Evolutionary conservation across 2,888 invertebrate species (phyloP).

Genomic region (Chrysodeixis includens): DNA sequence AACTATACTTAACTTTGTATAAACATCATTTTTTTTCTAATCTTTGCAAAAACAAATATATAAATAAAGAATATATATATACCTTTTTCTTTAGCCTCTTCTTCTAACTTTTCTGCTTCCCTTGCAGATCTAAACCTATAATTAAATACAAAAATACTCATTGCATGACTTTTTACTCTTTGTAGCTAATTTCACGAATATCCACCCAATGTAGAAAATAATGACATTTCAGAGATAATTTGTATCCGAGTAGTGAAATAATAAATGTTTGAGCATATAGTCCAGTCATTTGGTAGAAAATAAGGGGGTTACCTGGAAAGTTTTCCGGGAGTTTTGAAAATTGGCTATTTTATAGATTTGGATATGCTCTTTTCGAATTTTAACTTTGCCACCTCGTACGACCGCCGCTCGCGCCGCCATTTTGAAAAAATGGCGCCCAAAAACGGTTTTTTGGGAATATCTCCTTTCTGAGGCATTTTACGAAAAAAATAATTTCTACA

Average conservation of each 20-base stretch:
- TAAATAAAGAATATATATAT: constrained; percentile 21
- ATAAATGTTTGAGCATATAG: not conserved
- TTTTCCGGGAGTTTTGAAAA: no score
- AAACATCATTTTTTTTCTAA: not conserved
- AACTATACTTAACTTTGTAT: not conserved
- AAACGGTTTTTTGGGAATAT: no score
- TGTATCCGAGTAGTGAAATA: no score
- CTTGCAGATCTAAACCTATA: constrained; percentile 95
- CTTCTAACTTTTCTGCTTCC: constrained; percentile 94
- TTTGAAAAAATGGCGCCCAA: no score
- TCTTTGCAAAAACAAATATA: not conserved
- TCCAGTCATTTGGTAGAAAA: no score
- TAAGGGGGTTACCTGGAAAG: no score
- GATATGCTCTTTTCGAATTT: no score
- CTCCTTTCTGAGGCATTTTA: no score
- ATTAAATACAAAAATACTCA: constrained; percentile 19
- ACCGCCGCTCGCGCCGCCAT: no score
- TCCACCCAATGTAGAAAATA: not conserved
- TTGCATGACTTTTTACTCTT: not conserved
- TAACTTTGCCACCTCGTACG: no score
- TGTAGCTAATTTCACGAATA: not conserved
- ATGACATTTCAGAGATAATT: not conserved
- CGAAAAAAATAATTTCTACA: no score
- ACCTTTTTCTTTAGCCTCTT: constrained; percentile 92
- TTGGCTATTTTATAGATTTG: no score